Evolutionary conservation across 2,797 vertebrate species (phyloP).

Genomic region (Pseudochirops corinnae): DNA sequence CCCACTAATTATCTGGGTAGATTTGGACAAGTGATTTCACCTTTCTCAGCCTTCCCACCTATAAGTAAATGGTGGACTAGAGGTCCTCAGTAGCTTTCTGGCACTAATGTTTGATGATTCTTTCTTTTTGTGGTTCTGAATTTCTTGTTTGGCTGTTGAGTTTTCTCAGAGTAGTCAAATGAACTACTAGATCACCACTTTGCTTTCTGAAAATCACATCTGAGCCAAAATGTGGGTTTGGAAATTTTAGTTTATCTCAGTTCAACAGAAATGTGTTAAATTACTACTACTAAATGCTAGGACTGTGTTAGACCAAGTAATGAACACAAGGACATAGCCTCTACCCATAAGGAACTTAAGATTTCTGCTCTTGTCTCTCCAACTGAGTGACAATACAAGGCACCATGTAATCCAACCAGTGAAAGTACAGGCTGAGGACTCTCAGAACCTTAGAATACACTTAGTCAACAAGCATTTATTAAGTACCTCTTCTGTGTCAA

Average conservation of each 20-base stretch:
- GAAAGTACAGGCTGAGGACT: background rate
- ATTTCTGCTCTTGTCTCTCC: background rate
- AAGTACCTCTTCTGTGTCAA: background rate
- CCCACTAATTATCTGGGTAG: background rate
- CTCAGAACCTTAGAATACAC: background rate
- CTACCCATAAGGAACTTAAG: background rate
- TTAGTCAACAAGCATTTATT: background rate
- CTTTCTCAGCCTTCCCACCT: background rate
- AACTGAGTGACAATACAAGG: background rate
- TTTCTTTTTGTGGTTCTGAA: background rate
- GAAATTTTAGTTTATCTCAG: background rate
- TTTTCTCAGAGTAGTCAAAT: background rate
- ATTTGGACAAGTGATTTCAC: background rate
- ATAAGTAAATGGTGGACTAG: background rate
- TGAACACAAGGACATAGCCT: background rate
- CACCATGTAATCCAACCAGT: background rate
- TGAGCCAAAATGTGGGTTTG: background rate
- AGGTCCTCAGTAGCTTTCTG: background rate
- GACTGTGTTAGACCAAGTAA: background rate
- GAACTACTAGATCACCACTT: background rate
- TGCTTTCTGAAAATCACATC: background rate
- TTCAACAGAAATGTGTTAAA: no score
- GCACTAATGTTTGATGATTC: background rate
- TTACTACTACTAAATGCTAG: background rate
- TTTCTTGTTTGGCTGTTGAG: background rate